Base-by-base conservation (phyloP, 2,113 vertebrate genomes). In the Centropristis striata region DNA sequence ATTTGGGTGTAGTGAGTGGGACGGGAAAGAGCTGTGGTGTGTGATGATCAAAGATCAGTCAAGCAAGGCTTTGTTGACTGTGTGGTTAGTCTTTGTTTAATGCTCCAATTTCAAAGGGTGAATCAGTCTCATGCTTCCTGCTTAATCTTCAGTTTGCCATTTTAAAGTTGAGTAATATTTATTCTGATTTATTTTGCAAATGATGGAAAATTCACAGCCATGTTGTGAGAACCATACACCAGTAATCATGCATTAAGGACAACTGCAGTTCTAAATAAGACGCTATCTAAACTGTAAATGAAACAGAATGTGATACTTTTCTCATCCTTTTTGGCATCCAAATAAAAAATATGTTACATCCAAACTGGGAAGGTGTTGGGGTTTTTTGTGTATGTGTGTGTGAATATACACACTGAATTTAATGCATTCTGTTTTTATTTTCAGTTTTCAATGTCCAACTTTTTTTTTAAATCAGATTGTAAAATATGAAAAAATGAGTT, bases 41-140 rank as follows among this genome's bases (percentile, higher is more conserved):
- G 13, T 44, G 46, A 68, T 57, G 73, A 78, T 60, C 64, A 69
- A 41, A 66, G 49, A 77, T 78, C 53, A 61, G 58, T 72, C 47
- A 77, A 59, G 53, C 18, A 41, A 37, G 41, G 39, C 32, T 63
- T 53, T 54, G 15, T 60, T 4, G 11, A 28, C n/a, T 51, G 2
- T 27, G 8, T 42, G 32, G 64, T 59, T 75, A 13, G 6, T 65
- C 18, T 67, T 72, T 55, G 18, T 55, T 59, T 16, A 57, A 81
- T 68, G 37, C 57, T 76, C 42, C 18, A 21, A 3, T 86, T 83
- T 68, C 55, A 53, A 63, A 61, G 15, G 37, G 55, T 75, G 13
- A 59, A 80, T 74, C 5, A 59, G 55, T 61, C 42, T 46, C 16
- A 55, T 42, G 28, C 21, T 50, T 44, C 8, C 42, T 28, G 42